Evolutionary conservation across 2,888 invertebrate species (phyloP).

Genomic region (Melinopterus prodromus): DNA sequence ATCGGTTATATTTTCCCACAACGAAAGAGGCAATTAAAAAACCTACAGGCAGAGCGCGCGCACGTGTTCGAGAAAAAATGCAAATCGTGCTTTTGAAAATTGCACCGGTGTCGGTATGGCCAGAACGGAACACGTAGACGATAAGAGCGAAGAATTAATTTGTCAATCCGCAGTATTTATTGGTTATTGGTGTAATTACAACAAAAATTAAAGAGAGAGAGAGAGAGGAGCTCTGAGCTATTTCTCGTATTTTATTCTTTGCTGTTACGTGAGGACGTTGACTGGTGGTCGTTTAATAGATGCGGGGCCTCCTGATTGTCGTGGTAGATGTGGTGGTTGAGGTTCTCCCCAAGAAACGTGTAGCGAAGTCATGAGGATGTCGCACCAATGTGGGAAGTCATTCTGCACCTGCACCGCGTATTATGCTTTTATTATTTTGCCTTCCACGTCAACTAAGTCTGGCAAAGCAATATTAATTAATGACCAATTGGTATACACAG

Average conservation of each 20-base stretch:
- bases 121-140: background rate
- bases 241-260: background rate
- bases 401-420: constrained; percentile 37
- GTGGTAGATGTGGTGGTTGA: background rate
- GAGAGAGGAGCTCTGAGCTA: background rate
- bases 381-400: constrained; percentile 35
- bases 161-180: background rate
- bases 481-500: no score
- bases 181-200: constrained; percentile 10
- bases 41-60: background rate
- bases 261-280: background rate
- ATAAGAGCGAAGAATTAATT: background rate
- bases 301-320: constrained; percentile 37
- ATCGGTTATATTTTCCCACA: constrained; percentile 34
- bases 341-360: constrained; percentile 33
- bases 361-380: constrained; percentile 38
- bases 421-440: constrained; percentile 32
- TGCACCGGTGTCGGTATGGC: background rate
- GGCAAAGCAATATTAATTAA: constrained; percentile 28
- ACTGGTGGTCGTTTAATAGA: constrained; percentile 32
- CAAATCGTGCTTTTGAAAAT: constrained; percentile 16
- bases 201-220: constrained; percentile 22
- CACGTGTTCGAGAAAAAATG: constrained; percentile 32
- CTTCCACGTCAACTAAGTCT: constrained; percentile 18
- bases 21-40: background rate